Evolutionary conservation across 2,888 invertebrate species (phyloP).

Genomic region (Agonopterix arenella): DNA sequence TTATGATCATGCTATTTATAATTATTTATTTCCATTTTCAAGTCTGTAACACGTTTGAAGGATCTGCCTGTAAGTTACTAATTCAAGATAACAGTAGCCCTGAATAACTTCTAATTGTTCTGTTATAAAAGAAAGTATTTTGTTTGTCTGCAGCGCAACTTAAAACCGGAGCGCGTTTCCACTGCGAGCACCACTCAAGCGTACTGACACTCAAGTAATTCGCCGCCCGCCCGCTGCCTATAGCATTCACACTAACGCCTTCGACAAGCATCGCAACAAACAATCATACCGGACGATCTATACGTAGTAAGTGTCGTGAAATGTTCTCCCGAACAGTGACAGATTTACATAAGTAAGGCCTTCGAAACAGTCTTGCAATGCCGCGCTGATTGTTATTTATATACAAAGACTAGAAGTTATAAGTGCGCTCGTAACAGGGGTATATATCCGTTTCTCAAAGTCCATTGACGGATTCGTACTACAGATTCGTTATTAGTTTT

Average conservation of each 20-base stretch:
- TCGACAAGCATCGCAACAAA: slow-evolving; percentile 17
- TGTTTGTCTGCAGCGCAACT: slow-evolving; percentile 50
- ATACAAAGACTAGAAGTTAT: slow-evolving; percentile 26
- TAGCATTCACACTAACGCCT: slow-evolving; percentile 35
- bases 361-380: slow-evolving; percentile 26
- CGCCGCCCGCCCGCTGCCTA: slow-evolving; percentile 58
- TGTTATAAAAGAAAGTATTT: background rate
- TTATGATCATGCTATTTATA: background rate
- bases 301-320: slow-evolving; percentile 7
- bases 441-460: no score
- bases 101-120: background rate
- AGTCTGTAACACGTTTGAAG: slow-evolving; percentile 64
- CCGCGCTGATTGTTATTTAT: slow-evolving; percentile 39
- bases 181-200: slow-evolving; percentile 68
- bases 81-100: background rate
- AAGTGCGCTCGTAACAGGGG: slow-evolving; percentile 8
- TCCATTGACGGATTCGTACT: no score
- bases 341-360: slow-evolving; percentile 12
- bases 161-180: slow-evolving; percentile 61
- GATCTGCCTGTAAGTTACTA: slow-evolving; percentile 60
- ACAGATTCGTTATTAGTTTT: no score
- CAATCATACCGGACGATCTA: slow-evolving; percentile 17
- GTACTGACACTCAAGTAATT: slow-evolving; percentile 61
- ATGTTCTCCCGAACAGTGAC: slow-evolving; percentile 20
- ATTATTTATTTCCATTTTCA: slow-evolving; percentile 38